Base-by-base conservation (phyloP, 2,113 vertebrate genomes). In the Notiomystis cincta region DNA sequence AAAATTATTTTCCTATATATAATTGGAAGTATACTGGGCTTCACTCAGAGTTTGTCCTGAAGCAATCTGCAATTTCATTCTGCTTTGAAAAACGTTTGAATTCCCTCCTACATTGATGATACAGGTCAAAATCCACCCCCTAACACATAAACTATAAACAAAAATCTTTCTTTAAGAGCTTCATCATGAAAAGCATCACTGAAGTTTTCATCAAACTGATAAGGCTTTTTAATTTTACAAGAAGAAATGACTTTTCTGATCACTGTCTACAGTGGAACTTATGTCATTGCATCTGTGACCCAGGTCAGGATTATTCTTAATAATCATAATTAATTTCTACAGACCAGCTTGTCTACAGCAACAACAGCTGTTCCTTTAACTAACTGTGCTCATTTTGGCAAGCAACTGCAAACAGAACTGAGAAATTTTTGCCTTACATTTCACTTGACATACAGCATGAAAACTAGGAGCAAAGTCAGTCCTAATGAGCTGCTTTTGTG, bases 251-350 rank as follows among this genome's bases (percentile, higher is more conserved):
- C 21, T 77, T 77, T 48, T 44, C 42, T 96, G 80, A 96, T 96
- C 83, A 91, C 92, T 83, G 12, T 81, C 61, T 92, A 57, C 37
- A 87, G 87, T 4, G 24, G 65, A 95, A 96, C 47, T 94, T 79
- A 67, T 79, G 56, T 82, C 61, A 88, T 33, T 92, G 40, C 75
- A 89, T 90, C 89, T 96, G 69, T 95, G 89, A 96, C 75, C 70
- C 14, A 62, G 83, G 91, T 94, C 91, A 96, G 37, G n/a, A 92
- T 95, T 98, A 96, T 96, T 97, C 82, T 96, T 97, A 98, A 98
- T 97, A 98, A 97, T 95, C 83, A 95, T 87, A 97, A 96, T 97
- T 97, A 98, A 98, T 97, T 97, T 97, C 84, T 95, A 71, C 48
- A 97, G 81, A 96, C 35, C 90, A 97, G 92, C 67, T 97, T 97